These are phyloP conservation scores for Ornithorhynchus anatinus DNA, from an alignment of 2,113 vertebrate genomes.

Conservation along the genomic window DNA sequence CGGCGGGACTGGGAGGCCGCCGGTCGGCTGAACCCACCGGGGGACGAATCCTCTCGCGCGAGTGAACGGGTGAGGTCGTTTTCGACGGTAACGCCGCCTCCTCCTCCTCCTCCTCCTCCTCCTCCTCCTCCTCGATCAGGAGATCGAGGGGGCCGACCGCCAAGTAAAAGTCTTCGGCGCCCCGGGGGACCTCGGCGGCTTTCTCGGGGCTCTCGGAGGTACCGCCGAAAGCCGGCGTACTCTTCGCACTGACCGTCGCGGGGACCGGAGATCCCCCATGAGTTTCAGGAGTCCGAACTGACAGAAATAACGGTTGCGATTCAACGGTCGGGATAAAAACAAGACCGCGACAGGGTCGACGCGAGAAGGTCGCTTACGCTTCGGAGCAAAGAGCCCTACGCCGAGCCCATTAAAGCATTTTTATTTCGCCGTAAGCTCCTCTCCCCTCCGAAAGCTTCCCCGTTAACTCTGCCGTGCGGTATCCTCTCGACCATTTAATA, in stretches of 20 bases:
- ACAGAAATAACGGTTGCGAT: no score
- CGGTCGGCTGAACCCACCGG: conserved; percentile 21
- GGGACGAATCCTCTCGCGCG: not conserved
- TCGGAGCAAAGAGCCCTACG: no score
- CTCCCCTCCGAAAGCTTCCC: no score
- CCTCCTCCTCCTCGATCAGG: not conserved
- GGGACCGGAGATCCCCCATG: not conserved
- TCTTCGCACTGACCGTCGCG: conserved; percentile 5
- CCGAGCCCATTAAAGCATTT: no score
- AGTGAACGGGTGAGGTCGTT: conserved; percentile 4
- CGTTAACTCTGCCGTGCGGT: no score
- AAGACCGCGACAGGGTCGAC: no score
- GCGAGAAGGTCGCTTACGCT: no score
- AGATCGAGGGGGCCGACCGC: conserved; percentile 34
- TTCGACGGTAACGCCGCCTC: not conserved
- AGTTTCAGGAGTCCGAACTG: conserved; percentile 30
- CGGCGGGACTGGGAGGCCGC: conserved; percentile 12
- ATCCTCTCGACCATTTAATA: no score
- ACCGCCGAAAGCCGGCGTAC: not conserved
- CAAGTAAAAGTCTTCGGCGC: conserved; percentile 1
- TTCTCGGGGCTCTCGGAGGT: not conserved
- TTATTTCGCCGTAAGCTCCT: no score
- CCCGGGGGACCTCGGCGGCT: fast-evolving
- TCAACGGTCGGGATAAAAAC: no score
- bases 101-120: conserved; percentile 9